Conservation (phyloP, 2,888 invertebrate genomes). For the Drosophila kanekoi region DNA sequence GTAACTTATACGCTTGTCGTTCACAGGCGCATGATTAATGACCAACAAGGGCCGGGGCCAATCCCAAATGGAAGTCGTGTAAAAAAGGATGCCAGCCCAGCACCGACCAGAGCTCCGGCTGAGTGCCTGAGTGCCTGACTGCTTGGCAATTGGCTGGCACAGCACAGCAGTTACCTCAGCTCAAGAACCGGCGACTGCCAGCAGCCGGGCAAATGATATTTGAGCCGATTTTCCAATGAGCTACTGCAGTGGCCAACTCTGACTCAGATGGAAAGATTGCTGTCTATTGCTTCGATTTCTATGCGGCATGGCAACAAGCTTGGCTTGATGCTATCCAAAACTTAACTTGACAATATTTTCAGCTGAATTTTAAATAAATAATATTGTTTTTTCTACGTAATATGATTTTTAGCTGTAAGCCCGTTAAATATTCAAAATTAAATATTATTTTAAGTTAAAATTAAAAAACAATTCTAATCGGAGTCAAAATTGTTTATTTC, state of each 20-base stretch:
- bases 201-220: conserved; percentile 55
- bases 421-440: background rate
- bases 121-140: conserved; percentile 23
- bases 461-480: too few relatives aligned
- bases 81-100: conserved; percentile 59
- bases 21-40: conserved; percentile 83
- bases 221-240: conserved; percentile 71
- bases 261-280: conserved; percentile 45
- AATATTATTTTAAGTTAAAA: background rate
- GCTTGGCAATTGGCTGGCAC: conserved; percentile 59
- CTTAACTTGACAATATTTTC: conserved; percentile 16
- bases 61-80: conserved; percentile 62
- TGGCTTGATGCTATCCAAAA: conserved; percentile 14
- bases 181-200: conserved; percentile 18
- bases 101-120: conserved; percentile 11
- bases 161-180: conserved; percentile 22
- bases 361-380: conserved; percentile 12
- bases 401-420: background rate
- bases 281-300: conserved; percentile 23
- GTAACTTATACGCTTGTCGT: conserved; percentile 80
- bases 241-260: conserved; percentile 65
- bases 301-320: conserved; percentile 33
- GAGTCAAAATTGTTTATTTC: too few relatives aligned
- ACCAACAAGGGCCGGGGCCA: conserved; percentile 82
- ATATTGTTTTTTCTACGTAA: background rate